Conservation (phyloP, 2,113 vertebrate species). For the Tricholaema leucomelas region DNA sequence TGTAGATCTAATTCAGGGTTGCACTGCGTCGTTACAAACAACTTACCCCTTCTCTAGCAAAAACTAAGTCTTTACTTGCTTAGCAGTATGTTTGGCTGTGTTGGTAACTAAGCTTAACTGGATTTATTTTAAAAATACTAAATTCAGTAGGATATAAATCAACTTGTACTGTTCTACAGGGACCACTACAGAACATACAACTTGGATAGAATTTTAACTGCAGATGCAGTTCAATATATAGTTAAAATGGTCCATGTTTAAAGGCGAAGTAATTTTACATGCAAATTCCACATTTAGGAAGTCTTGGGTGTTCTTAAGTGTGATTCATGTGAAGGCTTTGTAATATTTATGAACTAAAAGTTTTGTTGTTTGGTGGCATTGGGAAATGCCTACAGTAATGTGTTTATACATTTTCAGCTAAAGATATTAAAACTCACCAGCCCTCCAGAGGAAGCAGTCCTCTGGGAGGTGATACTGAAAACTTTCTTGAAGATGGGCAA, state of each 20-base stretch:
- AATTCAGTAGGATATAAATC: neutral
- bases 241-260: neutral
- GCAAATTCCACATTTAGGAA: neutral
- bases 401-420: constrained; percentile 60
- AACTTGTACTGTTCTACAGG: neutral
- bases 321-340: constrained; percentile 21
- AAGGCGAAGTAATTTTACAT: constrained; percentile 9
- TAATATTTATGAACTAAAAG: neutral
- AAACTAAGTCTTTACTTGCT: neutral
- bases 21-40: neutral
- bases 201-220: constrained; percentile 2
- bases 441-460: constrained; percentile 36
- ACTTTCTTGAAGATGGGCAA: constrained; percentile 19
- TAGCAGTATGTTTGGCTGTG: neutral
- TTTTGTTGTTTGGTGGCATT: neutral
- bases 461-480: constrained; percentile 25
- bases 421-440: constrained; percentile 21
- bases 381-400: neutral
- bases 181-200: neutral
- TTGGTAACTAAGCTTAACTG: neutral
- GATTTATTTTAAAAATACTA: neutral
- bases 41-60: neutral
- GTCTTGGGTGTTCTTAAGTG: constrained; percentile 15
- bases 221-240: neutral
- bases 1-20: neutral